Base-by-base conservation (phyloP, 2,888 invertebrate genomes). In the Tiliacea aurago region DNA sequence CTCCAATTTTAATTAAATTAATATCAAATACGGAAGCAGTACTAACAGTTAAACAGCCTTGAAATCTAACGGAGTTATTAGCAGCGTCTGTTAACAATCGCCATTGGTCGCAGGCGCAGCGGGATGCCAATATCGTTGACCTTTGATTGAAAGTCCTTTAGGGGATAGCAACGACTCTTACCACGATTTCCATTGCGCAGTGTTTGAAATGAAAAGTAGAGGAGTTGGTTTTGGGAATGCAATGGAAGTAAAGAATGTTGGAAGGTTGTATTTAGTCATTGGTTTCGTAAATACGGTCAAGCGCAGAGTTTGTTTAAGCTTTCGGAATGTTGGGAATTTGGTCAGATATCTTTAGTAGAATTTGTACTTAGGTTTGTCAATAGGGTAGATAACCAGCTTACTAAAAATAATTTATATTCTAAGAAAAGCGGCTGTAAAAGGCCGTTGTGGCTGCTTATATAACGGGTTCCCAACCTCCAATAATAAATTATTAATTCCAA, bases 81-180 rank as follows among this genome's bases (percentile, higher is more conserved):
- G 37, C 67, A 49, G 23, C 28, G 55, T 74, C 56, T 73, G 67
- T 78, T 70, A 49, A 73, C 76, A 78, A 75, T 83, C 55, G 49
- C 69, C 73, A 70, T 72, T 71, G 76, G 67, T 73, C 83, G 20
- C 83, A 59, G 67, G 73, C 83, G 20, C 83, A 67, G 83, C 73
- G 73, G 81, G 81, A 70, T 61, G 63, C 67, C 77, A 63, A 53
- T 70, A 70, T 33, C 70, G 33, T 37, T 74, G 78, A 73, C 81
- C 78, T 81, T 78, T 64, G 37, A 41, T 68, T 65, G 33, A 69
- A 49, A 68, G 63, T 70, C 64, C 33, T 53, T 41, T 72, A 53
- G 33, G 41, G 28, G 28, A 53, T 23, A 47, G 11, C 6, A n/a
- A 51, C 49, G 63, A 76, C 37, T 58, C 15, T 51, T 28, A 13